Percentiles rank a stretch among this genome's conserved stretches.
Conservation (phyloP, 2,113 vertebrate species). For the Heteronetta atricapilla region DNA sequence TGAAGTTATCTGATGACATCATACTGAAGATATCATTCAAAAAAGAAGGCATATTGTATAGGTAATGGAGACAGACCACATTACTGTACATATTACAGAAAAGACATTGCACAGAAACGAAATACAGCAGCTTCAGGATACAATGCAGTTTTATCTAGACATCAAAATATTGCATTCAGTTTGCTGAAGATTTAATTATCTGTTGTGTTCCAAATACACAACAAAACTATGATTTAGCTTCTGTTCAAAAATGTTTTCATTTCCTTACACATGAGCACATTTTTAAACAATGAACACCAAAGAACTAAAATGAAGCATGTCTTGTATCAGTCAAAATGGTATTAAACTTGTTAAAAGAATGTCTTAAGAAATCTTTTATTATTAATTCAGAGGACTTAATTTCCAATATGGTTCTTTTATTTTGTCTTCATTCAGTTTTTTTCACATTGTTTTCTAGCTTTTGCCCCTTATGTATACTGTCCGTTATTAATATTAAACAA, state of each 20-base stretch:
- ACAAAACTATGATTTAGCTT: constrained; percentile 34
- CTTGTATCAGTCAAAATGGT: constrained; percentile 53
- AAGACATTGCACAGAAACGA: constrained; percentile 50
- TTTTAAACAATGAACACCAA: constrained; percentile 35
- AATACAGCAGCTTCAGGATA: constrained; percentile 19
- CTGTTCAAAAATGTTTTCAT: constrained; percentile 58
- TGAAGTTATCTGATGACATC: constrained; percentile 21
- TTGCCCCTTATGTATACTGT: background rate
- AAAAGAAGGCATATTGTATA: constrained; percentile 40
- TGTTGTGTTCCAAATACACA: constrained; percentile 2
- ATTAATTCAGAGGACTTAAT: constrained; percentile 18
- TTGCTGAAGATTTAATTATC: constrained; percentile 40
- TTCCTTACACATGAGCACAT: background rate
- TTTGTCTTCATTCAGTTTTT: background rate
- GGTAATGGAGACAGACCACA: background rate
- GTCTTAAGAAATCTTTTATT: background rate
- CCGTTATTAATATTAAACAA: background rate
- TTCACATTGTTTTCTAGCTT: background rate
- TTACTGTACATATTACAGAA: background rate
- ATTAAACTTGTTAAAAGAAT: constrained; percentile 2
- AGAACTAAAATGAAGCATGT: constrained; percentile 66
- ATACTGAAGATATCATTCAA: background rate
- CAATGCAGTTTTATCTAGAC: background rate
- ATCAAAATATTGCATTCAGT: constrained; percentile 45
- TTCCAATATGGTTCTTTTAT: background rate